A percentile compares a stretch with the other conserved stretches of the same genome.
Conservation (phyloP, 2,888 invertebrate species). For the Parnassius glacialis region DNA sequence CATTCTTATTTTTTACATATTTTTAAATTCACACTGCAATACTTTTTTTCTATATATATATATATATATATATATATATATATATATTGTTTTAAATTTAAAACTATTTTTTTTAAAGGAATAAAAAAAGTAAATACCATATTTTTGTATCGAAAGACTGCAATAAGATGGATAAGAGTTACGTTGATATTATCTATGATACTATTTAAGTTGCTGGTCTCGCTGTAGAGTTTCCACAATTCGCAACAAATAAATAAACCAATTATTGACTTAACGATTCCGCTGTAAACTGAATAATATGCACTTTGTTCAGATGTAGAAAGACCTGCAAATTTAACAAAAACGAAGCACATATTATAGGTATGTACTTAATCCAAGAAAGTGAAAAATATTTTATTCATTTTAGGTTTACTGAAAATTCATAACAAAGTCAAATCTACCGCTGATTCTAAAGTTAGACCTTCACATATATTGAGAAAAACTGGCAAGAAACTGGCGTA, state of each 20-base stretch:
- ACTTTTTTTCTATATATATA: no score
- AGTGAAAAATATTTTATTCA: neutral
- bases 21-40: no score
- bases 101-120: no score
- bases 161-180: slow-evolving; percentile 50
- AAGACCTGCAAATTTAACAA: slow-evolving; percentile 28
- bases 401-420: no score
- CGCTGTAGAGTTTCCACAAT: slow-evolving; percentile 47
- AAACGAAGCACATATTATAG: neutral
- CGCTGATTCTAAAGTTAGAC: no score
- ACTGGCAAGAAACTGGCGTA: no score
- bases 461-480: no score
- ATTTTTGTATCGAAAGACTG: slow-evolving; percentile 54
- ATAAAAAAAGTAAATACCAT: slow-evolving; percentile 45
- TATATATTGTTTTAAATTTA: no score
- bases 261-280: slow-evolving; percentile 43
- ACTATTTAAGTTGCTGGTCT: slow-evolving; percentile 45
- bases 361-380: neutral
- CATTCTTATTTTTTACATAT: no score
- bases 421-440: no score
- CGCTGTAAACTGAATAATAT: slow-evolving; percentile 50
- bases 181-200: slow-evolving; percentile 49
- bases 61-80: no score
- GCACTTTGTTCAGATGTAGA: slow-evolving; percentile 40
- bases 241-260: slow-evolving; percentile 48